Conservation (phyloP, 2,888 invertebrate species). For the Kuschelorhynchus macadamiae region DNA sequence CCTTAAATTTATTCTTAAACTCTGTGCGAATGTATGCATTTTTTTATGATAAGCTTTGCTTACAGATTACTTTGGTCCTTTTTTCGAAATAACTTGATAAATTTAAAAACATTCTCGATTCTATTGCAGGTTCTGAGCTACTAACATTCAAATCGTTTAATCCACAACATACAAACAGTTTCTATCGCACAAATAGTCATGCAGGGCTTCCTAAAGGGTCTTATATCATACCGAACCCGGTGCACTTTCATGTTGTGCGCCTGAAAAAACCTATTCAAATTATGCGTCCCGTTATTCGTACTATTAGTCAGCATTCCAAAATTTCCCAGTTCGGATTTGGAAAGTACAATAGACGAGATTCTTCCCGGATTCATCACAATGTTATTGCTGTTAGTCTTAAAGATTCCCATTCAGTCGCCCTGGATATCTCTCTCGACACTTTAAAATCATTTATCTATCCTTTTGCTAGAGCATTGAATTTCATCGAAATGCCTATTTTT, state of each 20-base stretch:
- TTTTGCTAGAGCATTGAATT: slow-evolving; percentile 63
- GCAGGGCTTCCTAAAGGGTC: slow-evolving; percentile 67
- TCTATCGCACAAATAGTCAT: slow-evolving; percentile 65
- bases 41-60: slow-evolving; percentile 25
- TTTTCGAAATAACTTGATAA: neutral
- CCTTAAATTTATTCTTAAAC: too few species aligned
- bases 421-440: slow-evolving; percentile 62
- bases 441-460: slow-evolving; percentile 64
- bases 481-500: slow-evolving; percentile 51
- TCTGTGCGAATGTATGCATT: too few species aligned
- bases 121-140: slow-evolving; percentile 59
- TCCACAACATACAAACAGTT: slow-evolving; percentile 33
- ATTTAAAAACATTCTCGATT: slow-evolving; percentile 42
- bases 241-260: slow-evolving; percentile 66
- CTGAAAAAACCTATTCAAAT: slow-evolving; percentile 57
- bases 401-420: slow-evolving; percentile 58
- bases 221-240: slow-evolving; percentile 65
- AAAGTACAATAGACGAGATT: neutral
- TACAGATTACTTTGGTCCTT: slow-evolving; percentile 12
- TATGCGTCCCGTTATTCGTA: slow-evolving; percentile 60
- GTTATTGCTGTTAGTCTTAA: slow-evolving; percentile 61
- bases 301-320: slow-evolving; percentile 8
- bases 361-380: slow-evolving; percentile 26
- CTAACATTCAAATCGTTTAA: slow-evolving; percentile 29
- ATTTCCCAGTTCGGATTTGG: neutral